Base-by-base conservation (phyloP, 2,797 vertebrate genomes). In the Cygnus olor region DNA sequence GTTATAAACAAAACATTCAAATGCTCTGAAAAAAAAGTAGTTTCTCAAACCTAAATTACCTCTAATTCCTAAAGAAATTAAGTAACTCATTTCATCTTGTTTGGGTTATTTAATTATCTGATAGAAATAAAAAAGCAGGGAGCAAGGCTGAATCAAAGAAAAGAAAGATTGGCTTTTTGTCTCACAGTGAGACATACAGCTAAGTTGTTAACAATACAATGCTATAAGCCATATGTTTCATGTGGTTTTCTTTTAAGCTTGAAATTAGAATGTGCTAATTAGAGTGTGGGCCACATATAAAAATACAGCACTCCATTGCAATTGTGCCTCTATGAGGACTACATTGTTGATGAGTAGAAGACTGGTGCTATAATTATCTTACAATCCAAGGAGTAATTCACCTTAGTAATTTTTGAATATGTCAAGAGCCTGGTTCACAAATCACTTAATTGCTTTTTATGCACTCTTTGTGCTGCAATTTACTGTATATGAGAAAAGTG, bases 241-340 rank as follows among this genome's bases (percentile, higher is more conserved):
- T 95, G 73, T 81, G 72, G 64, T 78, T 97, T 95, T 94, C 88
- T 97, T 97, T 96, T 95, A 96, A 97, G 58, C 61, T 95, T 90
- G 82, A 96, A 97, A 98, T 97, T 97, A 97, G 44, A 97, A 96
- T 95, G 95, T 93, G 79, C 86, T 97, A 97, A 97, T 97, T 97
- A 95, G 88, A 94, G 45, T 96, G 81, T 89, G 60, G 89, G 95
- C 58, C 93, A 82, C 84, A 92, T 94, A 88, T 69, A 95, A 97
- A 97, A 96, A 97, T 95, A 91, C 71, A 94, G 34, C 83, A 53
- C 79, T 93, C 58, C 57, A 83, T 80, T 92, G 56, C 57, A 97
- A 80, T 95, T 71, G 64, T 96, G 84, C 80, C 85, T 90, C 51
- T 82, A 77, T 83, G 94, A 93, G 47, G 58, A 95, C 72, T 94